Conservation (phyloP, 2,113 vertebrate genomes). For the Dasyprocta punctata region DNA sequence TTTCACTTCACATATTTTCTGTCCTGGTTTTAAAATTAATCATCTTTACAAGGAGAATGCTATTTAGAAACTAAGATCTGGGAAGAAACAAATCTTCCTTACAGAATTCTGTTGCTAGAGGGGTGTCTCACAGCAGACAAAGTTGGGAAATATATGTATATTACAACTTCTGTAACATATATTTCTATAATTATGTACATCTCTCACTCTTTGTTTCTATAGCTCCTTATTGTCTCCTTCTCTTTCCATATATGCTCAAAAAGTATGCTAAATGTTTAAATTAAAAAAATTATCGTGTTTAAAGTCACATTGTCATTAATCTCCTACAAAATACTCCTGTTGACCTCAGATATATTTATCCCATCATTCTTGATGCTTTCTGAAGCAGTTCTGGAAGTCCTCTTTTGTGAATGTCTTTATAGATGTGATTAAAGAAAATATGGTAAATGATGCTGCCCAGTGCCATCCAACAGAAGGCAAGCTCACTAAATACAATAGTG, state of each 20-base stretch:
- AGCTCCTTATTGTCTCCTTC: background rate
- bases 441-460: background rate
- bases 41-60: background rate
- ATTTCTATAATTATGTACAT: background rate
- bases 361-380: background rate
- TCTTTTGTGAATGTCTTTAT: background rate
- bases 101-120: background rate
- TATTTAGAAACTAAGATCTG: background rate
- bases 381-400: background rate
- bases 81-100: background rate
- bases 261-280: background rate
- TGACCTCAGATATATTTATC: background rate
- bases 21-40: background rate
- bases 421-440: background rate
- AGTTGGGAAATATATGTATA: background rate
- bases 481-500: background rate
- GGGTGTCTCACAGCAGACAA: background rate
- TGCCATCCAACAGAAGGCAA: background rate
- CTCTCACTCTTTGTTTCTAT: background rate
- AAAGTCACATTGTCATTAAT: background rate
- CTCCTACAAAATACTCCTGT: background rate
- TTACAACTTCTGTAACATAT: background rate
- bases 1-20: background rate
- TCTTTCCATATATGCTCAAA: background rate
- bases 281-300: background rate